A percentile compares a stretch with the other conserved stretches of the same genome.
Conservation (phyloP, 23 tunicate species). For the Ascidia mentula region DNA sequence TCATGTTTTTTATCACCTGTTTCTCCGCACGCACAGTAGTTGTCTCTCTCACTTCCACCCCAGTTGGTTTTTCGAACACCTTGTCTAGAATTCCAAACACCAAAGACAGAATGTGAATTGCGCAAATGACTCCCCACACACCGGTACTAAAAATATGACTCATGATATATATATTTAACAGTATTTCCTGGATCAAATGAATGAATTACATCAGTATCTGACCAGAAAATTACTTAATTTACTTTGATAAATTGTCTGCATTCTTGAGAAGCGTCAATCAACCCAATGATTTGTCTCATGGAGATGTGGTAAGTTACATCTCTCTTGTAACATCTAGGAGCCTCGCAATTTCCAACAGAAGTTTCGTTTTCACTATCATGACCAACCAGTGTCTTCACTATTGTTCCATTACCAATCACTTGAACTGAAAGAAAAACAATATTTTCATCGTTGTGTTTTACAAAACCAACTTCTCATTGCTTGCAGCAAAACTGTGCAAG, state of each 20-base stretch:
- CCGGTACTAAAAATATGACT: slow-evolving; percentile 6
- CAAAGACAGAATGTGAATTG: background rate
- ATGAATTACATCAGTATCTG: too few species aligned
- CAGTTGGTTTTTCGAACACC: slow-evolving; percentile 1
- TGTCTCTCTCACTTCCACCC: background rate
- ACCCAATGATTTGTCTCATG: slow-evolving; percentile 13
- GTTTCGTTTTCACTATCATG: slow-evolving; percentile 18
- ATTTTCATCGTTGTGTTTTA: too few species aligned
- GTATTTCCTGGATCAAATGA: too few species aligned
- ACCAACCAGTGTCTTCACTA: background rate
- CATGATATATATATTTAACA: too few species aligned
- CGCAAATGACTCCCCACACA: background rate
- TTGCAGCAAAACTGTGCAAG: too few species aligned
- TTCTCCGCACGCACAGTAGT: slow-evolving; percentile 10
- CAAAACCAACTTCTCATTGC: too few species aligned
- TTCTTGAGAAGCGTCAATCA: background rate
- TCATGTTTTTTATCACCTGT: too few species aligned
- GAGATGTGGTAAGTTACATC: slow-evolving; percentile 4
- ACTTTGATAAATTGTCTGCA: slow-evolving; percentile 33
- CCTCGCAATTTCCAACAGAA: background rate
- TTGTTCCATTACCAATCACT: background rate
- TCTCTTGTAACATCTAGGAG: slow-evolving; percentile 7
- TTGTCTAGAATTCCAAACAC: slow-evolving; percentile 11
- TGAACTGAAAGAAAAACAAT: too few species aligned
- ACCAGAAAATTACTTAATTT: too few species aligned